Conservation (phyloP, 2,113 vertebrate genomes). For the Mus musculus region GRCm39 chr10:127244001-127244500, state of each 20-base stretch:
- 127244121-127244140: background rate
- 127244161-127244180: background rate
- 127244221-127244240: background rate
- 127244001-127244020: background rate
- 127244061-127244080: background rate
- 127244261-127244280: background rate
- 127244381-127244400: background rate
- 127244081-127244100: background rate
- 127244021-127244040: background rate
- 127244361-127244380: background rate
- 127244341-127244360: background rate
- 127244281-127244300: background rate
- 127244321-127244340: background rate
- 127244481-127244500: background rate
- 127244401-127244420: background rate
- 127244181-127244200: background rate
- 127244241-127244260: background rate
- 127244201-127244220: background rate
- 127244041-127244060: background rate
- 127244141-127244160: background rate
- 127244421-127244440: background rate
- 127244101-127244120: background rate
- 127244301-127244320: background rate
- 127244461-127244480: background rate
- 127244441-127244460: background rate